Evolutionary conservation across 2,797 vertebrate species (phyloP).

Genomic region (Semotilus atromaculatus): DNA sequence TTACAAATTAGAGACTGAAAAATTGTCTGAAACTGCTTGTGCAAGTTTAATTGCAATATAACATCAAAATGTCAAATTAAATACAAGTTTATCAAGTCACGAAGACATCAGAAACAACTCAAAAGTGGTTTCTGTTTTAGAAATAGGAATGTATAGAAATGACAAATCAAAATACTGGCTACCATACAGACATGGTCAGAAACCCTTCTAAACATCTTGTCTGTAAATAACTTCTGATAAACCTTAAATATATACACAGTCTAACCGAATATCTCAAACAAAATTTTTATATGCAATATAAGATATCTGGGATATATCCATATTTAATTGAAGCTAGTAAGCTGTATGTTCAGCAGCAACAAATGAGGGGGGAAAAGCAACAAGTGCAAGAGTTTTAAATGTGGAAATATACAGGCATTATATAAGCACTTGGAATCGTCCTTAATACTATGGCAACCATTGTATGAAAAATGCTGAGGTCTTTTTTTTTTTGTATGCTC

Average conservation of each 20-base stretch:
- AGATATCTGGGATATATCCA: background rate
- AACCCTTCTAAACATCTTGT: background rate
- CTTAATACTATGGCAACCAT: background rate
- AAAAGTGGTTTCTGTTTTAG: background rate
- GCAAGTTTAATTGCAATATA: background rate
- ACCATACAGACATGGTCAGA: background rate
- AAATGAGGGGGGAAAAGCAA: background rate
- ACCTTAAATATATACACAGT: background rate
- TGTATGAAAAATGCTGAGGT: background rate
- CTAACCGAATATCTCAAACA: background rate
- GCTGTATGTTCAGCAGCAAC: background rate
- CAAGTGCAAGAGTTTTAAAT: background rate
- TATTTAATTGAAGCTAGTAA: slow-evolving; percentile 6
- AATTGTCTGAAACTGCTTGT: background rate
- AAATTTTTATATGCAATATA: background rate
- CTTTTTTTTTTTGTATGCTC: background rate
- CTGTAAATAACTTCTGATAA: background rate
- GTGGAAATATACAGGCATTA: background rate
- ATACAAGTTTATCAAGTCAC: background rate
- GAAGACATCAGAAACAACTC: background rate
- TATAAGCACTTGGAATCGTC: background rate
- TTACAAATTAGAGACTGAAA: background rate
- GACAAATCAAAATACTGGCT: background rate
- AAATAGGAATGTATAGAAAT: background rate
- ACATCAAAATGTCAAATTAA: background rate